phyloP scores from a whole-genome alignment of 2,888 invertebrate genomes.

The Cactoblastis cactorum region DNA sequence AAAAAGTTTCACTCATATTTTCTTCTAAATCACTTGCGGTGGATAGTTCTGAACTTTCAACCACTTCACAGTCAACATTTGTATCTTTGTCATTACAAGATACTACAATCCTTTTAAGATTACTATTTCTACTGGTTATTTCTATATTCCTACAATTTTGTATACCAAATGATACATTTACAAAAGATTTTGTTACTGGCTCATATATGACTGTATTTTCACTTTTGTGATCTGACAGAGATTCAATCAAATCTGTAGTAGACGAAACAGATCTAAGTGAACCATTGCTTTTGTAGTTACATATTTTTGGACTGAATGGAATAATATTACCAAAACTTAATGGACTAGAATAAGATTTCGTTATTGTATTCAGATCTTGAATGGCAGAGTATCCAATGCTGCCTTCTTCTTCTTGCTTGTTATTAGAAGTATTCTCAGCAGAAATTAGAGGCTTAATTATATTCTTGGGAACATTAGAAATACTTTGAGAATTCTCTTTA shows the following conservation, averaged over 20 bases:
- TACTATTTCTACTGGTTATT: conserved; percentile 46
- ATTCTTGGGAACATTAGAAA: conserved; percentile 16
- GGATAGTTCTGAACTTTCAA: conserved; percentile 41
- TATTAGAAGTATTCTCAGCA: not conserved
- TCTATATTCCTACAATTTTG: conserved; percentile 44
- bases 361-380: conserved; percentile 33
- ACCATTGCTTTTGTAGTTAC: conserved; percentile 18
- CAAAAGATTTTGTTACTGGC: conserved; percentile 31
- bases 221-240: conserved; percentile 20
- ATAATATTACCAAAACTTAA: conserved; percentile 16
- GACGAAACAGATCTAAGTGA: conserved; percentile 35
- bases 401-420: conserved; percentile 23
- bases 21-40: conserved; percentile 39
- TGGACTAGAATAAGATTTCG: conserved; percentile 19
- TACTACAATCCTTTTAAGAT: conserved; percentile 44
- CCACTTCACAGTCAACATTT: conserved; percentile 49
- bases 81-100: conserved; percentile 35
- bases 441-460: not conserved
- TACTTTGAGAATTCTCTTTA: conserved; percentile 37
- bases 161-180: conserved; percentile 49
- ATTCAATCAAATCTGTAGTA: conserved; percentile 29
- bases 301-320: conserved; percentile 12
- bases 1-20: conserved; percentile 36
- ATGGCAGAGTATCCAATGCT: conserved; percentile 42
- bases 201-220: conserved; percentile 35